Conservation (phyloP, 2,113 vertebrate genomes). For the Pelobates fuscus region DNA sequence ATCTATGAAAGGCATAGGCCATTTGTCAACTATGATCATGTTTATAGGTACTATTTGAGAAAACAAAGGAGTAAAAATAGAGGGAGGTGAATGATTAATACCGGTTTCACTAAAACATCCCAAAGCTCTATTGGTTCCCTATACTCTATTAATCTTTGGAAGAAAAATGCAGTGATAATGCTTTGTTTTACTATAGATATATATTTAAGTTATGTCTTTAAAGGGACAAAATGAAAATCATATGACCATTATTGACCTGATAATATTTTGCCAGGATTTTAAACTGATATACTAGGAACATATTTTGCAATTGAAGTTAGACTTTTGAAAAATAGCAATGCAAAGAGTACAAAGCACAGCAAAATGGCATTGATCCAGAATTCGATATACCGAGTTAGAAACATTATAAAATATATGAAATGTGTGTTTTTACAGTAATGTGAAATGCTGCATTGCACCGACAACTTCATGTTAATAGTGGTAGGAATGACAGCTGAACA, state of each 20-base stretch:
- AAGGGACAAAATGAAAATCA: neutral
- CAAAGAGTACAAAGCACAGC: constrained; percentile 1
- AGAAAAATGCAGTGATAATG: no score
- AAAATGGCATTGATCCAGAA: neutral
- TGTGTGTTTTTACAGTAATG: constrained; percentile 33
- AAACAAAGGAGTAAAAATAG: no score
- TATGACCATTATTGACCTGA: neutral
- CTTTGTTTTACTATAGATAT: neutral
- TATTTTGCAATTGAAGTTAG: neutral
- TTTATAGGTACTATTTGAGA: no score
- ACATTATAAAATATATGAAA: constrained; percentile 17
- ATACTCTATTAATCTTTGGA: no score
- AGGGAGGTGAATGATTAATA: no score
- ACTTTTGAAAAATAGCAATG: neutral
- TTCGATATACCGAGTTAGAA: neutral
- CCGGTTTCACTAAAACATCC: no score
- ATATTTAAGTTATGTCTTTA: neutral
- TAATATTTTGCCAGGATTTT: neutral
- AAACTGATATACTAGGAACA: neutral
- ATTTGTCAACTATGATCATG: no score
- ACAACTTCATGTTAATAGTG: constrained; percentile 14
- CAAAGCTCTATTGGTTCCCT: no score
- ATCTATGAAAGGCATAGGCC: no score
- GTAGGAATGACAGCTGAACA: constrained; percentile 15
- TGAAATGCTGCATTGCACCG: constrained; percentile 21